A percentile compares a stretch with the other conserved stretches of the same genome.
phyloP scores from a whole-genome alignment of 92 coral and sea anemone genomes.

The Epizoanthus scotinus region DNA sequence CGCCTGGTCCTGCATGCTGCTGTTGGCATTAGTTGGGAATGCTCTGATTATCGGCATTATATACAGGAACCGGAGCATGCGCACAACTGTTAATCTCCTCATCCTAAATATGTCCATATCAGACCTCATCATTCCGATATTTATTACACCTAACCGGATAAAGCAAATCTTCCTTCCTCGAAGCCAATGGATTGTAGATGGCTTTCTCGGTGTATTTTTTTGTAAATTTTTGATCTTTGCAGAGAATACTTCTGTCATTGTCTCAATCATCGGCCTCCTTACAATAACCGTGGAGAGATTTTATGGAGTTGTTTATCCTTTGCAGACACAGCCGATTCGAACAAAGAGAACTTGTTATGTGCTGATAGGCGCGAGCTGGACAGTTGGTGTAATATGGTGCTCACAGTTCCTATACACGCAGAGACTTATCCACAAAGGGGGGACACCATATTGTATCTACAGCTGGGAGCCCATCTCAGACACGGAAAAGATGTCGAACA shows the following conservation, averaged over 20 bases:
- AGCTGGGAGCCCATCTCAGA: slow-evolving; percentile 10
- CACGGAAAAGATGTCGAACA: neutral
- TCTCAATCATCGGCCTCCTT: slow-evolving; percentile 9
- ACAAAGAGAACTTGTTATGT: neutral
- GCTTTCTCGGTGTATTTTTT: neutral
- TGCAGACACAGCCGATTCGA: slow-evolving; percentile 2
- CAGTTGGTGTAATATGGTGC: neutral
- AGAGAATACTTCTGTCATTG: slow-evolving; percentile 17
- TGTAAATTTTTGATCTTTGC: slow-evolving; percentile 8
- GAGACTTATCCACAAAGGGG: slow-evolving; percentile 1
- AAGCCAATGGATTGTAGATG: neutral
- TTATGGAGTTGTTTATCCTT: slow-evolving; percentile 7
- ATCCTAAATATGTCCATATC: slow-evolving; percentile 27
- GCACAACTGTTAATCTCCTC: slow-evolving; percentile 25
- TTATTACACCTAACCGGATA: slow-evolving; percentile 10
- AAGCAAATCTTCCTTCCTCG: slow-evolving; percentile 18
- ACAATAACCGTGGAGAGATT: neutral
- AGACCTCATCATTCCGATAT: neutral
- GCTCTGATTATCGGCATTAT: slow-evolving; percentile 14
- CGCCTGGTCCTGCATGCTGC: slow-evolving; percentile 1
- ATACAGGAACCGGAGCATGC: slow-evolving; percentile 16
- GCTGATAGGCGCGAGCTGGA: neutral
- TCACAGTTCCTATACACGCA: slow-evolving; percentile 11
- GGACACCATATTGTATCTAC: neutral
- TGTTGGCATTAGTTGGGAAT: slow-evolving; percentile 15